Conservation (phyloP, 92 coral and sea anemone species). For the Plumapathes pennacea region DNA sequence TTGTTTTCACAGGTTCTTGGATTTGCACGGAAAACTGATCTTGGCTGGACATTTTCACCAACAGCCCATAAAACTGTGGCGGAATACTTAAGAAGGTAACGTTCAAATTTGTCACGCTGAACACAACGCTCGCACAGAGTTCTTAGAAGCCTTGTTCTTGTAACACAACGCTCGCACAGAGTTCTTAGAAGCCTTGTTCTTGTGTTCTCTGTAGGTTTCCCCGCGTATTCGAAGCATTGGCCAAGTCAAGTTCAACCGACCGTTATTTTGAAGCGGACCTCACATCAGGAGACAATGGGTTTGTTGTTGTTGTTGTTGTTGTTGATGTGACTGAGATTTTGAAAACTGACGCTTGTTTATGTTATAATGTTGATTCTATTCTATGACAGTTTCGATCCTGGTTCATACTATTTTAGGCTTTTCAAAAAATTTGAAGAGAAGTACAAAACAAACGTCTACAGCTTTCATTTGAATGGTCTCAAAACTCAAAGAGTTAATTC, state of each 20-base stretch:
- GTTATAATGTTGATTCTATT: too few relatives aligned
- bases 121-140: not conserved
- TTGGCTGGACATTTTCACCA: slow-evolving; percentile 82
- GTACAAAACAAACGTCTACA: too few relatives aligned
- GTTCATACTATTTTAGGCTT: too few relatives aligned
- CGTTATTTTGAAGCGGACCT: slow-evolving; percentile 62
- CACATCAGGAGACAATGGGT: slow-evolving; percentile 22
- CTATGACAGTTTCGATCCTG: too few relatives aligned
- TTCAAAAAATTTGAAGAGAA: too few relatives aligned
- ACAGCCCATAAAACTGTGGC: slow-evolving; percentile 70
- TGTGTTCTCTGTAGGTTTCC: slow-evolving; percentile 70
- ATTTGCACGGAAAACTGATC: slow-evolving; percentile 69
- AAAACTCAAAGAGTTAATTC: too few relatives aligned
- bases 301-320: slow-evolving; percentile 12
- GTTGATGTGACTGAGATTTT: not conserved
- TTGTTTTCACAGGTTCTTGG: slow-evolving; percentile 82
- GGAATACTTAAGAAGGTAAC: slow-evolving; percentile 72
- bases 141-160: not conserved
- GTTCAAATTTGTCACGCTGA: not conserved
- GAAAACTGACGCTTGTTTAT: too few relatives aligned
- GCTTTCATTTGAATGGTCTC: too few relatives aligned
- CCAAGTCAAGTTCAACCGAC: slow-evolving; percentile 40
- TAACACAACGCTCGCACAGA: not conserved
- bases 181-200: not conserved
- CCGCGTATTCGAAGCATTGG: slow-evolving; percentile 70